Conservation (phyloP, 2,113 vertebrate genomes). For the Oostethus manadensis region DNA sequence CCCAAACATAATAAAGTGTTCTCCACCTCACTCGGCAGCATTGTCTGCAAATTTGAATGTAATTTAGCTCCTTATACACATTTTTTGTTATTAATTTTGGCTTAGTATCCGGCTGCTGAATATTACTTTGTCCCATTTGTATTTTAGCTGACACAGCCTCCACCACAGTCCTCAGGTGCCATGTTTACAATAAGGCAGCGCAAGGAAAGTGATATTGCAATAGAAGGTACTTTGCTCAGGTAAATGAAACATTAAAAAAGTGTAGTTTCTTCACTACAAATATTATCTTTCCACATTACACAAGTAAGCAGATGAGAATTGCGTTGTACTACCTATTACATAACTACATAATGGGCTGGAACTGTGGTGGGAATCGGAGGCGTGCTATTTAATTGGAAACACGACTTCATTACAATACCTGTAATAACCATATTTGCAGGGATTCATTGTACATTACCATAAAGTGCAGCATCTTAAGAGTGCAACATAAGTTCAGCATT, state of each 20-base stretch:
- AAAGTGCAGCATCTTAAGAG: constrained; percentile 36
- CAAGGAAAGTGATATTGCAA: constrained; percentile 23
- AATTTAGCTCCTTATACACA: constrained; percentile 22
- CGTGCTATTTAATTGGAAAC: constrained; percentile 30
- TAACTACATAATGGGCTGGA: constrained; percentile 33
- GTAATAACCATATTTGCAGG: constrained; percentile 20
- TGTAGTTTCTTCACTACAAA: neutral
- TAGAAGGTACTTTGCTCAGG: constrained; percentile 18
- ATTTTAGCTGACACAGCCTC: constrained; percentile 44
- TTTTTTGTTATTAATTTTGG: constrained; percentile 15
- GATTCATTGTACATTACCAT: constrained; percentile 37
- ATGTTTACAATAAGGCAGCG: constrained; percentile 37
- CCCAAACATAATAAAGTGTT: constrained; percentile 26
- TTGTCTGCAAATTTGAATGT: constrained; percentile 45
- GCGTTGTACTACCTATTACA: constrained; percentile 32
- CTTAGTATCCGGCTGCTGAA: constrained; percentile 9
- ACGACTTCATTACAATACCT: constrained; percentile 42
- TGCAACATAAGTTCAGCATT: constrained; percentile 38
- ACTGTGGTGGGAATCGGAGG: constrained; percentile 19
- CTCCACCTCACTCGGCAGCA: constrained; percentile 50
- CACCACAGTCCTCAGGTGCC: constrained; percentile 27
- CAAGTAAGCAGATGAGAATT: constrained; percentile 32
- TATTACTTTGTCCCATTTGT: constrained; percentile 18
- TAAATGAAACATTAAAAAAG: constrained; percentile 23
- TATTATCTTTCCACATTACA: constrained; percentile 16